Percentiles rank a stretch among this genome's conserved stretches.
Evolutionary conservation across 2,797 vertebrate species (phyloP).

Genomic region (Poecilia gillii): DNA sequence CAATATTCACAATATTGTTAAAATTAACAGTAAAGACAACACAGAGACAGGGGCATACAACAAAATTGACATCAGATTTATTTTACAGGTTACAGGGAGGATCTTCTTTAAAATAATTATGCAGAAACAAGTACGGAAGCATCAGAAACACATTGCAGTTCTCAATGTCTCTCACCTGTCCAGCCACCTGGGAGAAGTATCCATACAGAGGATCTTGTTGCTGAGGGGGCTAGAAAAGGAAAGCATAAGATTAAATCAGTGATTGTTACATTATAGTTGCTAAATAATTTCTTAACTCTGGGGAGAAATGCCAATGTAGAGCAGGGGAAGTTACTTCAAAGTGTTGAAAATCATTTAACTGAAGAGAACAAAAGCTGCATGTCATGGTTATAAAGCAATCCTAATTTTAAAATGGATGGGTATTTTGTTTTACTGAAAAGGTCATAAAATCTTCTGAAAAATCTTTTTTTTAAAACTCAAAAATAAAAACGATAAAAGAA

Average conservation of each 20-base stretch:
- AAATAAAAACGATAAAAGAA: neutral
- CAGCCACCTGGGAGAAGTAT: constrained; percentile 90
- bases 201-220: constrained; percentile 92
- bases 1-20: too few relatives aligned
- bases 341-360: neutral
- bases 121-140: constrained; percentile 1
- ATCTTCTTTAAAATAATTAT: neutral
- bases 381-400: neutral
- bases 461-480: neutral
- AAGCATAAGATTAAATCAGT: neutral
- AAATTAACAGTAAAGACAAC: too few relatives aligned
- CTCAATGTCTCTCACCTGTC: constrained; percentile 81
- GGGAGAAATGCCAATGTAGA: neutral
- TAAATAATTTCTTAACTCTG: neutral
- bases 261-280: neutral
- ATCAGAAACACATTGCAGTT: neutral
- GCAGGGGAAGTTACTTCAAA: neutral
- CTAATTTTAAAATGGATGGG: neutral
- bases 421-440: neutral
- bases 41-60: too few relatives aligned
- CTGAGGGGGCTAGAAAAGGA: constrained; percentile 56
- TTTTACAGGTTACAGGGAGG: neutral
- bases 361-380: neutral
- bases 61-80: too few relatives aligned
- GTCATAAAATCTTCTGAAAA: neutral